Base-by-base conservation (phyloP, 1,140 invertebrate genomes). In the Drosophila ironensis region DNA sequence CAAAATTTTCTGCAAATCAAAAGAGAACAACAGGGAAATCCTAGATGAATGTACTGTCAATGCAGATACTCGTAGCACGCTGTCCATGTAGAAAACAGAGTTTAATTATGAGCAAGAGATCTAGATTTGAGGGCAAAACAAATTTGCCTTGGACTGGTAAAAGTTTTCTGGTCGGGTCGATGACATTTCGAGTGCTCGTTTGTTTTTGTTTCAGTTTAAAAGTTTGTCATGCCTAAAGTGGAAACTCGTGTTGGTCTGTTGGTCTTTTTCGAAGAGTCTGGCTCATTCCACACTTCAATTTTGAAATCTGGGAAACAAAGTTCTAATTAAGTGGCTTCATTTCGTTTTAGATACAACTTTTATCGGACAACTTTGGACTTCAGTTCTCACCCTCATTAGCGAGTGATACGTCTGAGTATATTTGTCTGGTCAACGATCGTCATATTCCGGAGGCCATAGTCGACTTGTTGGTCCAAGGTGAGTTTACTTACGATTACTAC, bases 401-500 rank as follows among this genome's bases (percentile, higher is more conserved):
- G 5, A 90, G 90, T 14, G 94, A 95, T 86, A 93, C 91, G 28
- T 93, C 93, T 8, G 92, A 93, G 59, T 94, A 94, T 76, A 91
- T 91, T 20, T 95, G 94, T 71, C 89, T 94, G 27, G 93, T 94
- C 56, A 95, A 95, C 88, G 93, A 92, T 80, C 91, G 93, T 12
- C 92, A 93, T 40, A 91, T 91, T 72, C 92, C 93, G 2, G 93
- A 94, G 61, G 92, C 92, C 3, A 91, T 94, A 27, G 90, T 94
- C 8, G 91, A 92, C 66, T 91, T 95, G 47, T 90, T 93, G 28
- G 93, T 95, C 16, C 93, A 94, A 92, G 94, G 94, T 94, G 89
- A 89, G 89, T 70, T 17, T 28, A 28, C 1, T n/a, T 28, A 2
- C 9, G 9, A 27, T 27, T 4, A 11, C 2, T 30, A 4, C 5